Evolutionary conservation across 92 coral and sea anemone genomes (phyloP).

Genomic region (Epizoanthus illoricatus): DNA sequence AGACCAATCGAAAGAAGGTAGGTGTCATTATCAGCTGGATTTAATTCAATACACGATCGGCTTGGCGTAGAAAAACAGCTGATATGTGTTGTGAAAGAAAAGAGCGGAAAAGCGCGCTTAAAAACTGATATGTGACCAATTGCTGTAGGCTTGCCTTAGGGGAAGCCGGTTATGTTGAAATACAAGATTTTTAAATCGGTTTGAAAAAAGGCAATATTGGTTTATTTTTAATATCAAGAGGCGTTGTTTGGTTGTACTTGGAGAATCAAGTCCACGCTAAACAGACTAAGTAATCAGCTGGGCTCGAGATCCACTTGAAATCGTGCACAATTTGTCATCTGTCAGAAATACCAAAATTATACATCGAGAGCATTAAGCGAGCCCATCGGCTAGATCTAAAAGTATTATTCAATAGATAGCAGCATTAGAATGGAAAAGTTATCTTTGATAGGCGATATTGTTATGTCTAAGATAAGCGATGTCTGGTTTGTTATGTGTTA

Average conservation of each 20-base stretch:
- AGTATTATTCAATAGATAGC: constrained; percentile 14
- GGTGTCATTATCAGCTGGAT: constrained; percentile 8
- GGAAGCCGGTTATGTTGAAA: not conserved
- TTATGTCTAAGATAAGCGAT: constrained; percentile 31
- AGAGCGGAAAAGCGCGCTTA: not conserved
- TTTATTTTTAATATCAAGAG: constrained; percentile 30
- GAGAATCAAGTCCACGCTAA: constrained; percentile 24
- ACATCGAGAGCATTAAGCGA: constrained; percentile 1
- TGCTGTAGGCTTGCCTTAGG: not conserved
- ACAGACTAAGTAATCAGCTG: constrained; percentile 24
- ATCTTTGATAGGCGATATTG: constrained; percentile 3
- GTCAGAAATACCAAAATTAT: constrained; percentile 1
- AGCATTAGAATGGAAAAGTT: constrained; percentile 3
- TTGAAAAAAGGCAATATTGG: constrained; percentile 6
- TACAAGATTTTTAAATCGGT: not conserved
- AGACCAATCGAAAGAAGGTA: constrained; percentile 53
- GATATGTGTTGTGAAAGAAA: not conserved
- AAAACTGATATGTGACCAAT: not conserved
- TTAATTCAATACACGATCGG: not conserved
- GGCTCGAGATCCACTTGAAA: constrained; percentile 5
- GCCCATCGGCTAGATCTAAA: constrained; percentile 11
- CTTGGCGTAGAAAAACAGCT: not conserved
- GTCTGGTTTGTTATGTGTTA: constrained; percentile 24
- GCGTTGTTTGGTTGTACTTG: constrained; percentile 25
- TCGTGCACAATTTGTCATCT: constrained; percentile 8